These are phyloP conservation scores for Microtus oregoni DNA, from an alignment of 2,113 vertebrate species.

Conservation along the genomic window DNA sequence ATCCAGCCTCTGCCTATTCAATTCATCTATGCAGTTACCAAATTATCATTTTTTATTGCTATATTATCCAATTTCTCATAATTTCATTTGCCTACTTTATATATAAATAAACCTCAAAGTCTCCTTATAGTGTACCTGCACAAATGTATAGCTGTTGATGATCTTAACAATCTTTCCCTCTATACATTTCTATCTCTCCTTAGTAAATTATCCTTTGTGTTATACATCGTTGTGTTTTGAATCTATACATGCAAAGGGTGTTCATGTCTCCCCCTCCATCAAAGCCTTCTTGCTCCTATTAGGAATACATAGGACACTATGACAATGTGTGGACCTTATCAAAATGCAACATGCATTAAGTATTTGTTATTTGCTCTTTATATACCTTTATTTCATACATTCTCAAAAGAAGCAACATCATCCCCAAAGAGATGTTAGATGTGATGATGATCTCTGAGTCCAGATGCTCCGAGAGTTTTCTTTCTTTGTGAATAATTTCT, in stretches of 20 bases:
- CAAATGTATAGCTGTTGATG: neutral
- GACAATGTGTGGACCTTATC: neutral
- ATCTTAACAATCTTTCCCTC: neutral
- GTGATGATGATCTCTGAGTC: neutral
- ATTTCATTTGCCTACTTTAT: neutral
- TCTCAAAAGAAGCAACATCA: rapidly evolving
- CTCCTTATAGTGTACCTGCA: neutral
- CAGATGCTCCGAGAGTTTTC: neutral
- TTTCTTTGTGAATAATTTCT: neutral
- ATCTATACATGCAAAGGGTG: neutral
- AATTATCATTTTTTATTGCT: neutral
- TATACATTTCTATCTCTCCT: neutral
- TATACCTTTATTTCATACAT: neutral
- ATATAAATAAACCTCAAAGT: neutral
- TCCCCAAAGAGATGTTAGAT: too few relatives aligned
- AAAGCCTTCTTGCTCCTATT: neutral
- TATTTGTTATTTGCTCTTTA: neutral
- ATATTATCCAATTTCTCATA: neutral
- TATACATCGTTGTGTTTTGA: neutral
- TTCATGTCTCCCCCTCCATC: neutral
- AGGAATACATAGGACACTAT: neutral
- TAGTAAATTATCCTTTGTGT: neutral
- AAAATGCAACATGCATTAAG: neutral
- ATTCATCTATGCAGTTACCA: neutral
- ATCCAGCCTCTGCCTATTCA: neutral